Percentiles rank a stretch among this genome's conserved stretches.
Evolutionary conservation across 2,888 invertebrate species (phyloP).

Genomic region (Perdita meconis): DNA sequence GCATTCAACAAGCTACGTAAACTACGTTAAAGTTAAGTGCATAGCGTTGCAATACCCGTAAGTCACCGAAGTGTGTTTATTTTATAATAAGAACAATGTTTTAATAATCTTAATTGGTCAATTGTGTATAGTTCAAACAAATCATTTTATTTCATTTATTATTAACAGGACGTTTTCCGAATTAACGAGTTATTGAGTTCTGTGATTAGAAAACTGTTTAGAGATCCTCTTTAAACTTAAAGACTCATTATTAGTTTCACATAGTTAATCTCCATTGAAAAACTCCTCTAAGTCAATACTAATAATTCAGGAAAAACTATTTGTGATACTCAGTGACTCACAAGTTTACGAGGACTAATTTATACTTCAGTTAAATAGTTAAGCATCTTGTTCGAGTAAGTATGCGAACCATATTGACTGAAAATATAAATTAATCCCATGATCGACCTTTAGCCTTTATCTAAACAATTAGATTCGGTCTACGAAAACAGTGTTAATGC

Average conservation of each 20-base stretch:
- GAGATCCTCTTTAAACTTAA: conserved; percentile 27
- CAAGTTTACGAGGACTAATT: conserved; percentile 48
- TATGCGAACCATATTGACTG: conserved; percentile 40
- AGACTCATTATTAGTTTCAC: conserved; percentile 36
- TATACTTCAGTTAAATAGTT: conserved; percentile 49
- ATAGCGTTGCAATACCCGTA: conserved; percentile 32
- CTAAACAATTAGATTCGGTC: conserved; percentile 52
- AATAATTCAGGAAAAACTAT: conserved; percentile 46
- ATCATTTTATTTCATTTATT: conserved; percentile 23
- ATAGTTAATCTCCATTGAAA: conserved; percentile 41
- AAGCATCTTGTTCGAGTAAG: neutral
- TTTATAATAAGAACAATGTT: conserved; percentile 15
- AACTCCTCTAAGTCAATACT: conserved; percentile 67
- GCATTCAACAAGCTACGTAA: conserved; percentile 59
- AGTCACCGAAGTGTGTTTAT: conserved; percentile 26
- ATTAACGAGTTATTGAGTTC: conserved; percentile 61
- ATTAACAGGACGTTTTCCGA: conserved; percentile 26
- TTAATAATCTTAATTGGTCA: conserved; percentile 32
- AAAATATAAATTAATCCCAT: conserved; percentile 49
- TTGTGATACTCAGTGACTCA: conserved; percentile 68
- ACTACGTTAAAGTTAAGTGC: conserved; percentile 48
- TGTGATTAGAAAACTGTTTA: conserved; percentile 35
- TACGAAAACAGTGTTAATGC: conserved; percentile 35
- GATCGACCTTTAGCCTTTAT: conserved; percentile 58
- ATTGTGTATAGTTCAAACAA: conserved; percentile 39